Evolutionary conservation across 2,888 invertebrate species (phyloP), one percentile per base, ranked within the genome.

Genomic region (Ophion costatus): DNA sequence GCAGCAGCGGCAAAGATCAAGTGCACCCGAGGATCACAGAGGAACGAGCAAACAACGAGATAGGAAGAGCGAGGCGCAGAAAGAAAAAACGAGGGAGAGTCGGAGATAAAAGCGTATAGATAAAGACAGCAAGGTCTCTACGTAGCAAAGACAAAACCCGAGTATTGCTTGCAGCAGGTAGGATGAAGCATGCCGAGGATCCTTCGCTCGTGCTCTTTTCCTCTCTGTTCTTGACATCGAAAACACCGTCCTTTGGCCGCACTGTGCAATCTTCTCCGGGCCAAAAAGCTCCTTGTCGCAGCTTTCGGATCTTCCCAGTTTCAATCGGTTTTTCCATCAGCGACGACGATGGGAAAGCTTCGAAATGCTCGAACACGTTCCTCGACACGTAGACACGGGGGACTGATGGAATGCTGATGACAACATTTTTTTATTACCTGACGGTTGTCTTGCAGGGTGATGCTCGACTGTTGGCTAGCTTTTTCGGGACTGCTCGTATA

Each of bases 1-100:
- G 85, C 33, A 73, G 76, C 85, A 85, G 85, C 71, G 38, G 80
- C 79, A 74, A 77, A 82, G 80, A 85, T 82, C 85, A 82, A 85
- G 85, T 80, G 82, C 69, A 80, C 57, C 76, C 67, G 51, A 66
- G 80, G 66, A 76, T 76, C 59, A n/a, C 67, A 29, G 70, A 80
- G n/a, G 45, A 74, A 80, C 29, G 59, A 67, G 73, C 66, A 80
- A 80, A 80, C 80, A 80, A 59, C 59, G 61, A 78, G 61, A 51
- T 24, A 67, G 73, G 38, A 61, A 79, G 69, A 77, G 74, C 73
- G 73, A 29, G 45, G 74, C 73, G 81, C 69, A 38, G 29, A 81
- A 69, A 67, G 24, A 64, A 64, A 45, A 66, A 17, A 56, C 17
- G 29, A 61, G 73, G 33, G 24, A 79, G 69, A 78, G 70, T 74